Evolutionary conservation across 2,113 vertebrate species (phyloP).

Genomic region (Ramphastos sulfuratus): DNA sequence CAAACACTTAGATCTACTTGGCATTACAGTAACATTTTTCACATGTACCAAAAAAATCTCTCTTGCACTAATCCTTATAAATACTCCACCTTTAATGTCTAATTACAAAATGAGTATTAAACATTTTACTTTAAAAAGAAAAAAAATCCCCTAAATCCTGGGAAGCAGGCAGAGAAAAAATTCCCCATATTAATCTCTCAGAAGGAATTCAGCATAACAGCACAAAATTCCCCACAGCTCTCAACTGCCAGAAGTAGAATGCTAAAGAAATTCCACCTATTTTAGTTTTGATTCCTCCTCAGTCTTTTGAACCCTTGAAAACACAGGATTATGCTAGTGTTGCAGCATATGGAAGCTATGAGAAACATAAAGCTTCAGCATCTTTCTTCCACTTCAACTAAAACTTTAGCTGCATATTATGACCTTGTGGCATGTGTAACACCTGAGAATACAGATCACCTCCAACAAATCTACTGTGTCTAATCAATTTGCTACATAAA

Average conservation of each 20-base stretch:
- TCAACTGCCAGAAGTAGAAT: background rate
- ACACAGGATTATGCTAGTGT: background rate
- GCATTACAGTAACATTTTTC: background rate
- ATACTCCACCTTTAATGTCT: background rate
- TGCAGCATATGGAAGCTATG: background rate
- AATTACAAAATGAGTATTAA: background rate
- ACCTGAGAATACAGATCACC: background rate
- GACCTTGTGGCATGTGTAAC: fast-evolving
- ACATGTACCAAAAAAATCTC: background rate
- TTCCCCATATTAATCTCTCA: background rate
- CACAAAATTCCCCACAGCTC: background rate
- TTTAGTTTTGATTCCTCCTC: background rate
- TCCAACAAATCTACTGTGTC: background rate
- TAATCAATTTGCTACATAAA: background rate
- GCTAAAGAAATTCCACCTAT: background rate
- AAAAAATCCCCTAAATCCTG: background rate
- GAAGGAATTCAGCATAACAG: background rate
- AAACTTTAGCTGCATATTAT: background rate
- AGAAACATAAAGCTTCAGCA: background rate
- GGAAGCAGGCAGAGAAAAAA: background rate
- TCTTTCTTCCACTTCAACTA: background rate
- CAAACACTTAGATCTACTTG: background rate
- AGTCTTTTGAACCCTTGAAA: background rate
- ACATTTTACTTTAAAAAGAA: background rate
- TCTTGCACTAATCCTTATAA: background rate